These are phyloP conservation scores for Euplagia quadripunctaria DNA, from an alignment of 2,888 invertebrate species.

Conservation along the genomic window DNA sequence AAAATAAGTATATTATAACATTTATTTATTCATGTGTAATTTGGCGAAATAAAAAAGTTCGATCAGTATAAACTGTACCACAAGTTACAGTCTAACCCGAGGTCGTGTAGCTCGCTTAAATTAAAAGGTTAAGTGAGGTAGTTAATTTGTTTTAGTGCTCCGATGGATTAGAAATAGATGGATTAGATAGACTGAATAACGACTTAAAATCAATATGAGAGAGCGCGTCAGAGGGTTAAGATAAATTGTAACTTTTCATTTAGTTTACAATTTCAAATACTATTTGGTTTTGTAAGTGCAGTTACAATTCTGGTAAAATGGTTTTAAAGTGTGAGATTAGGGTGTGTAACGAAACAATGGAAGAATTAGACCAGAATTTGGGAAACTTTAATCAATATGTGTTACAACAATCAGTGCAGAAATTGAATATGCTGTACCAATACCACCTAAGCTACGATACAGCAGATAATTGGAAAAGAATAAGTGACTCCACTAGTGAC, in stretches of 20 bases:
- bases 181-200: conserved; percentile 15
- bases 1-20: background rate
- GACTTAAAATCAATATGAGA: conserved; percentile 16
- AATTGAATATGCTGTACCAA: no score
- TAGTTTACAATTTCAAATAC: background rate
- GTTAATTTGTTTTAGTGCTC: conserved; percentile 17
- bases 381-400: background rate
- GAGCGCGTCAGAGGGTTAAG: background rate
- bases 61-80: background rate
- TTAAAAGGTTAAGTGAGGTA: conserved; percentile 19
- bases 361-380: background rate
- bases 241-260: background rate
- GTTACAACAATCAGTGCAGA: no score
- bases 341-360: background rate
- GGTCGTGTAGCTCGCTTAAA: conserved; percentile 3
- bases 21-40: background rate
- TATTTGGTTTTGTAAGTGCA: background rate
- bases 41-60: background rate
- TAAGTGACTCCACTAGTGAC: no score
- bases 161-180: conserved; percentile 11
- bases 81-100: background rate
- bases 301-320: background rate
- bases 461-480: no score
- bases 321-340: background rate
- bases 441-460: no score